Percentiles rank a stretch among this genome's conserved stretches.
phyloP scores from a whole-genome alignment of 2,888 invertebrate genomes.

The Tetramorium bicarinatum region DNA sequence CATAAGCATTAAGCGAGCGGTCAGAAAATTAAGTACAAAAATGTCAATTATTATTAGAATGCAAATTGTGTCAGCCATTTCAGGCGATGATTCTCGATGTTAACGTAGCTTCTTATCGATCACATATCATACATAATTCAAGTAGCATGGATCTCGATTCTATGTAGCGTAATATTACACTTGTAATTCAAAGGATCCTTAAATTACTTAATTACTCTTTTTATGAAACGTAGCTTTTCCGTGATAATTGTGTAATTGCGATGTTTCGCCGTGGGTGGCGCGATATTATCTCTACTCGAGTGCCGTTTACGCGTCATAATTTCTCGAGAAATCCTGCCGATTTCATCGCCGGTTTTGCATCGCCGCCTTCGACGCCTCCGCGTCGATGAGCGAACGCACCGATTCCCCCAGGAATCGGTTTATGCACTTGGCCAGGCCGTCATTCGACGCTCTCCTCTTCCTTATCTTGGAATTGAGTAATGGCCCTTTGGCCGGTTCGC shows the following conservation, averaged over 20 bases:
- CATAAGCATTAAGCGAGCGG: neutral
- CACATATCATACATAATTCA: neutral
- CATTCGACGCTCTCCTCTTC: constrained; percentile 71
- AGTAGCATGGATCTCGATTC: neutral
- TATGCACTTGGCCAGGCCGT: constrained; percentile 28
- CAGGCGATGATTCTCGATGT: neutral
- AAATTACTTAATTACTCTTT: constrained; percentile 11
- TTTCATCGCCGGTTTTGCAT: constrained; percentile 24
- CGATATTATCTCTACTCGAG: constrained; percentile 25
- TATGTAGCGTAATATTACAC: neutral
- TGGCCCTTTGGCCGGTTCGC: constrained; percentile 72
- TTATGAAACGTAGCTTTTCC: neutral
- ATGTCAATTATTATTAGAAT: constrained; percentile 10
- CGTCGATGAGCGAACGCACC: constrained; percentile 9
- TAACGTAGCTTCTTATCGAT: neutral
- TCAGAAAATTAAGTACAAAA: neutral
- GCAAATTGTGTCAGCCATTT: constrained; percentile 2
- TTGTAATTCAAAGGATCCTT: neutral
- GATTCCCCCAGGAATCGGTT: constrained; percentile 27
- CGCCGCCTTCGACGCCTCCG: constrained; percentile 16
- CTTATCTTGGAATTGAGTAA: constrained; percentile 78
- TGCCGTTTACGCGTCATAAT: constrained; percentile 43
- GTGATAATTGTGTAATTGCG: constrained; percentile 28
- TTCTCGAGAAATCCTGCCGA: constrained; percentile 44
- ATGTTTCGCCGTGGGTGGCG: neutral